Conservation (phyloP, 2,888 invertebrate species). For the Caenorhabditis sp. region DNA sequence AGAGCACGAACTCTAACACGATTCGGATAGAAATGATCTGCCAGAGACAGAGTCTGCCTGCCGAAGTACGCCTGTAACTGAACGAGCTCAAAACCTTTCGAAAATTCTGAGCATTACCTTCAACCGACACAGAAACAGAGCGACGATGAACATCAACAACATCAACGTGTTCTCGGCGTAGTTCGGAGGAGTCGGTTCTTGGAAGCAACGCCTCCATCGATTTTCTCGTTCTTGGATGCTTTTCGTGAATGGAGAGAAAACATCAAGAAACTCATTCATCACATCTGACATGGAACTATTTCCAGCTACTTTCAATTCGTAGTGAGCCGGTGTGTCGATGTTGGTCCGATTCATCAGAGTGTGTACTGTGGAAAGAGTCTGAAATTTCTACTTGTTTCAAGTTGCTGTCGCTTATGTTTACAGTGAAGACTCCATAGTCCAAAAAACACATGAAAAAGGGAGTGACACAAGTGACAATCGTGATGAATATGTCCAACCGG, state of each 20-base stretch:
- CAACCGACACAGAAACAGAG: conserved; percentile 69
- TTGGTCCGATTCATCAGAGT: conserved; percentile 62
- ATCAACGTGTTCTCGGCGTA: conserved; percentile 70
- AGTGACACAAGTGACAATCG: conserved; percentile 66
- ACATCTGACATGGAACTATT: conserved; percentile 69
- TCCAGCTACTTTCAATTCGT: conserved; percentile 69
- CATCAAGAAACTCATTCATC: conserved; percentile 67
- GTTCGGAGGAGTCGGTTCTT: conserved; percentile 77
- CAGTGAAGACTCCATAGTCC: conserved; percentile 69
- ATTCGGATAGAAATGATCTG: conserved; percentile 75
- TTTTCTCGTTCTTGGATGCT: conserved; percentile 66
- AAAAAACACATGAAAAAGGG: conserved; percentile 71
- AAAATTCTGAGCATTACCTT: conserved; percentile 48
- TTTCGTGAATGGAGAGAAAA: conserved; percentile 75
- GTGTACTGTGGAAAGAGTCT: conserved; percentile 63
- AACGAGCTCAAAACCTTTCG: background rate
- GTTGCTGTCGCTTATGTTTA: background rate
- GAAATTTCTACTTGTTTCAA: background rate
- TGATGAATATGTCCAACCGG: conserved; percentile 65
- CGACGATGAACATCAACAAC: conserved; percentile 68
- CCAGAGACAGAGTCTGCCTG: conserved; percentile 73
- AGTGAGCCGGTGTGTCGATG: conserved; percentile 69
- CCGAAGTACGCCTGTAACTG: conserved; percentile 68
- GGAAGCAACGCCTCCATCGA: conserved; percentile 77
- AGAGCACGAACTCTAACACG: conserved; percentile 74